Conservation (phyloP, 2,113 vertebrate genomes). For the Perca fluviatilis region DNA sequence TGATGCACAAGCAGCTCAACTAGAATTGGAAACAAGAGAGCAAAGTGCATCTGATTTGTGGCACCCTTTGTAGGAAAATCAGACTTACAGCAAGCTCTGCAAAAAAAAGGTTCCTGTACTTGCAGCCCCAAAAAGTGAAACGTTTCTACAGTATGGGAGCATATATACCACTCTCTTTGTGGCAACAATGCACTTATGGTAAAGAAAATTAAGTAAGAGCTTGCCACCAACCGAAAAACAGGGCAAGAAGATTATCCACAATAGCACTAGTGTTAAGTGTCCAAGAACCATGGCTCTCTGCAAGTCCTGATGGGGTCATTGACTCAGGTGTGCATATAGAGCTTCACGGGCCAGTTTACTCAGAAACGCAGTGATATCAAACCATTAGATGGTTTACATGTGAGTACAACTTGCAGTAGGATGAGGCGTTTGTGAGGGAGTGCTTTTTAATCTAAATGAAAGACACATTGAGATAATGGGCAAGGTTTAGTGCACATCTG, state of each 20-base stretch:
- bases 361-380: too few species aligned
- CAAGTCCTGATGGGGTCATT: background rate
- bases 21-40: background rate
- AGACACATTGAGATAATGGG: too few species aligned
- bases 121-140: background rate
- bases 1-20: background rate
- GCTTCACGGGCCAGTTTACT: too few species aligned
- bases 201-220: background rate
- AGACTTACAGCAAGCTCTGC: background rate
- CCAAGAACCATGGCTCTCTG: background rate
- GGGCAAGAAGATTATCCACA: background rate
- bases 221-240: background rate
- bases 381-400: too few species aligned
- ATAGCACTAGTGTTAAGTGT: background rate
- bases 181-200: background rate
- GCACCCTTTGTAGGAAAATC: background rate
- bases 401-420: too few species aligned
- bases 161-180: background rate
- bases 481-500: too few species aligned
- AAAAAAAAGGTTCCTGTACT: background rate
- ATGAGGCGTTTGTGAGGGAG: too few species aligned
- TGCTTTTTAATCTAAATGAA: too few species aligned
- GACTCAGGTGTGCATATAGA: too few species aligned
- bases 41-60: background rate
- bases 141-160: background rate